Conservation (phyloP, 2,113 vertebrate genomes). For the Pseudois nayaur region DNA sequence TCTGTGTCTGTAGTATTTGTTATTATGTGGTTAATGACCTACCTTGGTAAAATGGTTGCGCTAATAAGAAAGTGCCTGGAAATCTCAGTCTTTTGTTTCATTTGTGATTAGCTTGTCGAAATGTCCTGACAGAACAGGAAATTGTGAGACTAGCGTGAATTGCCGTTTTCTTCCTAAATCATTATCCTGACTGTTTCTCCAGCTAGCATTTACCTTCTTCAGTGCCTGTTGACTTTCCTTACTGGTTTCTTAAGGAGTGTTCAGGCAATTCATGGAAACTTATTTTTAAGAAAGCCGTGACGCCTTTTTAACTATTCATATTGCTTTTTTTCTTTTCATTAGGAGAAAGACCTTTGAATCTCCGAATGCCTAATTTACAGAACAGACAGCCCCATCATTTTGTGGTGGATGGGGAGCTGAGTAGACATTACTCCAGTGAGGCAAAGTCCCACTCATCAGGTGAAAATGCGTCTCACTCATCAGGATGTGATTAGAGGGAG, state of each 20-base stretch:
- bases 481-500: not conserved
- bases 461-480: constrained; percentile 55
- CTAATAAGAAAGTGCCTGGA: constrained; percentile 3
- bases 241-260: not conserved
- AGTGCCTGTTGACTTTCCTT: not conserved
- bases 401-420: constrained; percentile 84
- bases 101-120: not conserved
- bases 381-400: constrained; percentile 83
- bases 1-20: not conserved
- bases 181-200: not conserved
- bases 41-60: not conserved
- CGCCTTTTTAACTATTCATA: constrained; percentile 8
- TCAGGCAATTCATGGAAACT: not conserved
- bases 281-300: not conserved
- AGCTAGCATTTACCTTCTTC: not conserved
- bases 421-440: constrained; percentile 87
- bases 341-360: constrained; percentile 93
- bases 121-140: not conserved
- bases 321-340: not conserved
- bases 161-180: constrained; percentile 29
- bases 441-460: constrained; percentile 85
- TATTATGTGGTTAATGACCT: not conserved
- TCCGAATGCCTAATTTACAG: constrained; percentile 86
- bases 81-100: not conserved
- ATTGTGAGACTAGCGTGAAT: not conserved